Evolutionary conservation across 1,140 invertebrate genomes (phyloP), one percentile per base, ranked within the genome.

Genomic region (Eufriesea mexicana): DNA sequence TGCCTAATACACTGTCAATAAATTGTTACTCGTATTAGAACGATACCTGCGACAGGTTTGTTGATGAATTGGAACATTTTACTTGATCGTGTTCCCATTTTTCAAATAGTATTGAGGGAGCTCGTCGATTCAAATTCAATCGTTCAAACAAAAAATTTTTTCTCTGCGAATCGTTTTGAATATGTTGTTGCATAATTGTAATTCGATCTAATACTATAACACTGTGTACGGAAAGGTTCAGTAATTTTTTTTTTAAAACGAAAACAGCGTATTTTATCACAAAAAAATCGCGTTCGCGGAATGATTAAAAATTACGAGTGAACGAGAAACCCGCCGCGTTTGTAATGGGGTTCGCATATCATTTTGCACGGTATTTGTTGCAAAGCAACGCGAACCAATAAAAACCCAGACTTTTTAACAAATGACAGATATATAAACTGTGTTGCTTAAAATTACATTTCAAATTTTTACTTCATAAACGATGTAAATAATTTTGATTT

Each of bases 301-400:
- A 57, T 42, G 20, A 49, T 18, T 57, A 82, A 82, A 74, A 82
- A 51, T 76, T 68, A 28, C 54, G 62, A 67, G 25, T 54, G n/a
- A 66, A 59, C 25, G 14, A 76, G 64, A 66, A 72, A 68, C 68
- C 42, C 68, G 61, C 61, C 49, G 25, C 25, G 78, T 68, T 79
- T 75, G 35, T 74, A 77, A 61, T 57, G 79, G 79, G 76, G 82
- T 79, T 66, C 67, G 23, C 80, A 51, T 49, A 12, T 47, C 64
- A 12, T 70, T 47, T 51, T 35, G 28, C 77, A 80, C 28, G 78
- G 70, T 54, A 64, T 62, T 64, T 25, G 76, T 49, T 68, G 70
- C 25, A 62, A 68, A 72, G n/a, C 45, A 79, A 61, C 51, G 49
- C 16, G 35, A 68, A 45, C 68, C 71, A 85, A 85, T 82, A 9